Evolutionary conservation across 2,797 vertebrate species (phyloP).

Genomic region (Babyrousa celebensis): DNA sequence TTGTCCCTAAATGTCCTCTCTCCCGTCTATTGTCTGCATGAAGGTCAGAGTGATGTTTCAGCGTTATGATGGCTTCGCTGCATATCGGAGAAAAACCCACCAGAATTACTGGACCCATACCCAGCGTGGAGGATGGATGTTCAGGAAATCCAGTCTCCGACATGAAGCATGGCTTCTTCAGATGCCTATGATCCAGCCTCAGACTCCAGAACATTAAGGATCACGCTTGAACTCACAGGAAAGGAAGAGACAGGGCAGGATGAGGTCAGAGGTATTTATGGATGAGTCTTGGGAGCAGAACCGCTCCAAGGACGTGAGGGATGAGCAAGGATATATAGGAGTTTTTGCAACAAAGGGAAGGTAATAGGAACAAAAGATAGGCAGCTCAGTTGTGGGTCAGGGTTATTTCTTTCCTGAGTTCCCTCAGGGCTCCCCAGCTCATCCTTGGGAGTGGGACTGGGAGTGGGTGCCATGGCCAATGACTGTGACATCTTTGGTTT

Average conservation of each 20-base stretch:
- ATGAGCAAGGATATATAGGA: too few species aligned
- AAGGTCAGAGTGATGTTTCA: background rate
- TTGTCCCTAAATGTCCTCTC: background rate
- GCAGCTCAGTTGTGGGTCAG: too few species aligned
- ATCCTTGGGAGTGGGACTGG: too few species aligned
- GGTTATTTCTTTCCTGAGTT: too few species aligned
- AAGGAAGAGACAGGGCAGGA: background rate
- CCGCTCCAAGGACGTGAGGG: too few species aligned
- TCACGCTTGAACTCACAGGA: background rate
- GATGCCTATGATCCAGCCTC: accelerated
- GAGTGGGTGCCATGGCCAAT: too few species aligned
- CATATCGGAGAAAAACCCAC: background rate
- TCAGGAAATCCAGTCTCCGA: background rate
- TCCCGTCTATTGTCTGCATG: too few species aligned
- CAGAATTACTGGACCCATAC: background rate
- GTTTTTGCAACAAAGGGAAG: too few species aligned
- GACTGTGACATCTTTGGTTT: too few species aligned
- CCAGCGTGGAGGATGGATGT: accelerated
- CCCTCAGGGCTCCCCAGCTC: too few species aligned
- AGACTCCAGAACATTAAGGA: background rate
- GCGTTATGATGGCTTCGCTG: background rate
- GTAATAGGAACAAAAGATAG: too few species aligned
- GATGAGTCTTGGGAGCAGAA: background rate
- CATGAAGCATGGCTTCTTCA: background rate
- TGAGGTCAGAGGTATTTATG: background rate